Percentiles rank a stretch among this genome's conserved stretches.
These are phyloP conservation scores for Loxodonta africana DNA, from an alignment of 2,113 vertebrate species.

Conservation along the genomic window DNA sequence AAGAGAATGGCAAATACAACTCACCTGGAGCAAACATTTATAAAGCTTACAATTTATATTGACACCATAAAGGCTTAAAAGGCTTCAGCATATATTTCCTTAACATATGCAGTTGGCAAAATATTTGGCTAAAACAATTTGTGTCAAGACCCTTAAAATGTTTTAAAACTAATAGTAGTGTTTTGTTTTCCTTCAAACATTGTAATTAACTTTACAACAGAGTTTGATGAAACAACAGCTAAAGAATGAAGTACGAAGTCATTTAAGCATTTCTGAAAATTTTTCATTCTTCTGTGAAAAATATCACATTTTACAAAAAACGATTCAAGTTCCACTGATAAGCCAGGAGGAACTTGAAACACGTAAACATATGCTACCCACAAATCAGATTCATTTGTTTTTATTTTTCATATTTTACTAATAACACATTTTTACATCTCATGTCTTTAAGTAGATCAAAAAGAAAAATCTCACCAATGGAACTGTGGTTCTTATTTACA, in stretches of 20 bases:
- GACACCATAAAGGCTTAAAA: neutral
- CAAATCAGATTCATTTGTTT: neutral
- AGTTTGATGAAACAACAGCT: neutral
- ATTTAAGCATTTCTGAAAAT: neutral
- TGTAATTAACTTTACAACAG: neutral
- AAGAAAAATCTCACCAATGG: neutral
- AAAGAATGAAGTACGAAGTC: neutral
- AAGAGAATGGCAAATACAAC: neutral
- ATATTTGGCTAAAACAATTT: neutral
- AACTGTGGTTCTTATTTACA: neutral
- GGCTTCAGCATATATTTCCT: neutral
- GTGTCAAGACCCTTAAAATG: neutral
- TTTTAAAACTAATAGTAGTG: neutral
- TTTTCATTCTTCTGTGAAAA: neutral
- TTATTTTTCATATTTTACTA: slow-evolving; percentile 25
- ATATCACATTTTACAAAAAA: neutral
- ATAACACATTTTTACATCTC: neutral
- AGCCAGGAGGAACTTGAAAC: neutral
- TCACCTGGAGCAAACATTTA: neutral
- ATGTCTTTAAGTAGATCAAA: neutral
- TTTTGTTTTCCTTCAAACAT: neutral
- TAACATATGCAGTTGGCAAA: neutral
- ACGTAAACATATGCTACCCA: neutral
- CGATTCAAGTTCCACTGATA: neutral
- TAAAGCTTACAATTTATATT: neutral